These are phyloP conservation scores for Phylloscopus collybita DNA, from an alignment of 2,797 vertebrate species.

Conservation along the genomic window DNA sequence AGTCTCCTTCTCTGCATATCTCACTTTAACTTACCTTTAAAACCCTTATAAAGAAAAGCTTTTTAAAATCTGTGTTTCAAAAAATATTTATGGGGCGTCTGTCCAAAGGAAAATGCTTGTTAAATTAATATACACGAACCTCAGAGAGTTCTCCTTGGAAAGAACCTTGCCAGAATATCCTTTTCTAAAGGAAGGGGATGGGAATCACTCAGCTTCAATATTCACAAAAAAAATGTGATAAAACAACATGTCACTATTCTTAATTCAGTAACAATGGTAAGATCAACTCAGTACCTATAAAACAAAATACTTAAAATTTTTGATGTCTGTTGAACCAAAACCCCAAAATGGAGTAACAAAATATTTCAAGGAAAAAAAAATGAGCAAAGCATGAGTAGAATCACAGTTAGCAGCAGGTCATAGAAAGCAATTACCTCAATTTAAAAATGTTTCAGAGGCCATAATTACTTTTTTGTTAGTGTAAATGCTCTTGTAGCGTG, in stretches of 20 bases:
- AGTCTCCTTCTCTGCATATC: neutral
- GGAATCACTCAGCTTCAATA: neutral
- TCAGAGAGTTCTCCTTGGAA: neutral
- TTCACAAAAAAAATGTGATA: neutral
- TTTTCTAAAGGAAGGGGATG: neutral
- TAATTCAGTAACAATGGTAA: neutral
- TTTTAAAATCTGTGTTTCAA: neutral
- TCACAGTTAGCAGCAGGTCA: neutral
- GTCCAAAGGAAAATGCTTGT: neutral
- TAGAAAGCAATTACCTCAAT: conserved; percentile 13
- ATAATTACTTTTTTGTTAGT: neutral
- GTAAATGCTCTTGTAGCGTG: neutral
- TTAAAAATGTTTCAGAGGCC: neutral
- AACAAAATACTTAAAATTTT: neutral
- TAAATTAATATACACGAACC: neutral
- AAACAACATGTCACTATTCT: neutral
- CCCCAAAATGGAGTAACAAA: neutral
- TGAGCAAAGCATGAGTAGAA: neutral
- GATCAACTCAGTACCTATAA: neutral
- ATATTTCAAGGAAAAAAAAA: neutral
- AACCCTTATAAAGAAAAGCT: neutral
- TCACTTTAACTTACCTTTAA: neutral
- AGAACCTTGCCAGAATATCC: neutral
- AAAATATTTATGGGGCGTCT: neutral
- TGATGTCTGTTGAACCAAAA: neutral